Base-by-base conservation (phyloP, 2,113 vertebrate genomes). In the Otolemur garnettii region DNA sequence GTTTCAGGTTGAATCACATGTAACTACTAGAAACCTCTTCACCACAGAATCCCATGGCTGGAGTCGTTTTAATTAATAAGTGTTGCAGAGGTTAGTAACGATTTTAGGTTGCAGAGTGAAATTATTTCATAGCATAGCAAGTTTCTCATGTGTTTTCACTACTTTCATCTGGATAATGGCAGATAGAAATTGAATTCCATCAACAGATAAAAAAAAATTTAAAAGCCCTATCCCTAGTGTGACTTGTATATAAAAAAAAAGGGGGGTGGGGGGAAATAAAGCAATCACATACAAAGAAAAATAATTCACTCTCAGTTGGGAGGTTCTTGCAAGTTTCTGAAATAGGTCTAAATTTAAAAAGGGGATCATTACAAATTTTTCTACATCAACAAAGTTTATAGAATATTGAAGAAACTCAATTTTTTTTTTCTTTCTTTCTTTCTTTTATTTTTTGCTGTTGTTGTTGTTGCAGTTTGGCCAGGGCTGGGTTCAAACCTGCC, bases 51-150 rank as follows among this genome's bases (percentile, higher is more conserved):
- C 97, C 97, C 97, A 97, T 66, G 87, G 96, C 98, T 96, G 95
- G 69, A 98, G 88, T 98, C 53, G 88, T 98, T 98, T 98, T 96
- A 97, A 97, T 98, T 98, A 98, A 99, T 98, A 98, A 98, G 93
- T 98, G 95, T 97, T 98, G 93, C 96, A 97, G 97, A 98, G 97
- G 96, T 98, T 98, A 98, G 96, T 97, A 98, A 98, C 15, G 62
- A 98, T 98, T 98, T 98, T 97, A 98, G 98, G 86, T 84, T 95
- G 22, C 66, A 71, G 95, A 98, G 98, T 97, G 93, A 98, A 98
- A 98, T 98, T 97, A 96, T 96, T 98, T 96, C 94, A 96, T 97
- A 95, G 97, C 96, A 93, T 98, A 28, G 92, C 81, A 94, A 95
- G 96, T 97, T 98, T 74, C 85, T 97, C 59, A 10, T 96, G 86